phyloP scores from a whole-genome alignment of 2,888 invertebrate genomes.

The Hypomecis punctinalis region DNA sequence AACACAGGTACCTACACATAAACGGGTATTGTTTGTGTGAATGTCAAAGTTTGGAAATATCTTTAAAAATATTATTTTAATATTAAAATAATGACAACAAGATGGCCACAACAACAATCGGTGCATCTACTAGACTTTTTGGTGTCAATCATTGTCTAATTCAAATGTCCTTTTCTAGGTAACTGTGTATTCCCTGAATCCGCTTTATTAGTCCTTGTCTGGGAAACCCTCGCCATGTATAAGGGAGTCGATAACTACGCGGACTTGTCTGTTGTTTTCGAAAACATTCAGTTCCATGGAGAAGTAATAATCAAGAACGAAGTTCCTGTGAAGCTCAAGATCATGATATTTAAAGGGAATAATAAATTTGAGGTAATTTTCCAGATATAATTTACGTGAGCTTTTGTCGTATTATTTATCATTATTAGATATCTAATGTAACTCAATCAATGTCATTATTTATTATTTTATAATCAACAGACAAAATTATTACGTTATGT shows the following conservation, averaged over 20 bases:
- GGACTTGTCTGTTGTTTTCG: constrained; percentile 45
- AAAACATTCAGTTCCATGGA: constrained; percentile 42
- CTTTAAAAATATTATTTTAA: too few species aligned
- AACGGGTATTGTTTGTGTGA: too few species aligned
- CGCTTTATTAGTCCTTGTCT: constrained; percentile 72
- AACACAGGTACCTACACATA: too few species aligned
- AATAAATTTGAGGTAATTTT: constrained; percentile 50
- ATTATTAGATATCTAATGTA: too few species aligned
- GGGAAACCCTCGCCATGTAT: constrained; percentile 79
- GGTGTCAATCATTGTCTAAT: background rate
- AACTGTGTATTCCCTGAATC: constrained; percentile 89
- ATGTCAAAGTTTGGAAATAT: too few species aligned
- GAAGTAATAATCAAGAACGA: constrained; percentile 41
- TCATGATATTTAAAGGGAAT: constrained; percentile 50
- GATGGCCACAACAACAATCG: too few species aligned
- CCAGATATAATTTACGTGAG: too few species aligned
- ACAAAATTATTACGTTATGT: background rate
- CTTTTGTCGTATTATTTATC: too few species aligned
- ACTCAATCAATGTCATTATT: too few species aligned
- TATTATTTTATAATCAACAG: too few species aligned
- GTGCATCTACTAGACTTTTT: too few species aligned
- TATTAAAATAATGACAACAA: too few species aligned
- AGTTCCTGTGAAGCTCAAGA: constrained; percentile 34
- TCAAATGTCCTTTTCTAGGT: constrained; percentile 58
- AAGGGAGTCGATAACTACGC: constrained; percentile 60